Conservation (phyloP, 2,113 vertebrate genomes). For the Oostethus manadensis region DNA sequence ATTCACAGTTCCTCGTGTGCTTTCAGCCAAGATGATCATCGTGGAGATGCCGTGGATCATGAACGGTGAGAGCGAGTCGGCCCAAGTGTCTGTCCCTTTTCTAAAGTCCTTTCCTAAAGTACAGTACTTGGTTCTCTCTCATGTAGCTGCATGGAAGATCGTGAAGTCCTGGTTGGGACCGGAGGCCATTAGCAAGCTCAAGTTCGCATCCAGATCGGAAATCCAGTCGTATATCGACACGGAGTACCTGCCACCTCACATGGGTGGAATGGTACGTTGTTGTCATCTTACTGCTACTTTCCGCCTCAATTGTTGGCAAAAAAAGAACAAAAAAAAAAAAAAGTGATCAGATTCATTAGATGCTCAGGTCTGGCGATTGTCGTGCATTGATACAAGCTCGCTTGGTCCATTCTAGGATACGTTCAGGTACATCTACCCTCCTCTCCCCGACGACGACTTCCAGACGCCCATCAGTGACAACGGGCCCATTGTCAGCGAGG, state of each 20-base stretch:
- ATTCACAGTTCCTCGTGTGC: slow-evolving; percentile 2
- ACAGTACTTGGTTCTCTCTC: background rate
- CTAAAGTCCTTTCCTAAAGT: background rate
- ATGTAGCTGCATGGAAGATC: slow-evolving; percentile 92
- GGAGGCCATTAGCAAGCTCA: slow-evolving; percentile 88
- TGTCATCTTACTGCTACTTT: background rate
- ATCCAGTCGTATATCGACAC: slow-evolving; percentile 80
- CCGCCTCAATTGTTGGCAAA: too few relatives aligned
- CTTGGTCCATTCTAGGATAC: slow-evolving; percentile 75
- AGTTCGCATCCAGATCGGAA: slow-evolving; percentile 83
- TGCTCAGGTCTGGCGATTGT: background rate
- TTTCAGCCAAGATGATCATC: slow-evolving; percentile 94
- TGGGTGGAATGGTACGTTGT: slow-evolving; percentile 89
- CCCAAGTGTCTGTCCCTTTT: background rate
- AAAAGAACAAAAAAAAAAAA: too few relatives aligned
- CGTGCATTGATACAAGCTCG: background rate
- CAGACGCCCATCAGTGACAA: slow-evolving; percentile 92
- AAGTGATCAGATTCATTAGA: background rate
- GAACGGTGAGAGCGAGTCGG: slow-evolving; percentile 81
- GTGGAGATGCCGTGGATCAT: slow-evolving; percentile 99
- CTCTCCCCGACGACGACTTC: slow-evolving; percentile 93
- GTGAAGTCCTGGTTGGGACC: slow-evolving; percentile 94
- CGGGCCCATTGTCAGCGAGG: slow-evolving; percentile 85
- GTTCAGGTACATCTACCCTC: slow-evolving; percentile 96
- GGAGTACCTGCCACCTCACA: slow-evolving; percentile 86